Evolutionary conservation across 1,140 invertebrate genomes (phyloP).

Genomic region (Patella vulgata): DNA sequence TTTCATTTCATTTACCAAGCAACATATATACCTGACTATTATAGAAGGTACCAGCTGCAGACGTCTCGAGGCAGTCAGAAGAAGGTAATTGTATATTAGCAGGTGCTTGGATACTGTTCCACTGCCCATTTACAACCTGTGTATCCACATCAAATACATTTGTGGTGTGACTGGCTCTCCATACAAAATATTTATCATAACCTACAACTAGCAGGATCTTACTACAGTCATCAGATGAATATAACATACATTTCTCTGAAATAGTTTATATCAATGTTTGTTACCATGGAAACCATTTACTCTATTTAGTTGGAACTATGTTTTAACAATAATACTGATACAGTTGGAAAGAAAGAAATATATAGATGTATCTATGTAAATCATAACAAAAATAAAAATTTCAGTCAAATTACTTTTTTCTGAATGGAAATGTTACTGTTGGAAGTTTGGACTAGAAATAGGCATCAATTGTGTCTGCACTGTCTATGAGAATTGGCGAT

Average conservation of each 20-base stretch:
- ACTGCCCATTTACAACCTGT: conserved; percentile 49
- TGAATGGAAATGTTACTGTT: too few relatives aligned
- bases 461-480: too few relatives aligned
- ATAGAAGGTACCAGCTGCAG: conserved; percentile 49
- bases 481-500: too few relatives aligned
- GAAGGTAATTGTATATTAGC: conserved; percentile 42
- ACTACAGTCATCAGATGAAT: conserved; percentile 51
- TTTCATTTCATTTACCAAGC: too few relatives aligned
- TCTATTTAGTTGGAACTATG: neutral
- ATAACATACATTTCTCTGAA: conserved; percentile 41
- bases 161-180: conserved; percentile 48
- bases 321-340: neutral
- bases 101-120: conserved; percentile 49
- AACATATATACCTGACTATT: conserved; percentile 44
- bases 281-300: neutral
- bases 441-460: too few relatives aligned
- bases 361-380: too few relatives aligned
- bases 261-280: neutral
- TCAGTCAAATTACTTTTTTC: too few relatives aligned
- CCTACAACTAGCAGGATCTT: conserved; percentile 51
- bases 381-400: too few relatives aligned
- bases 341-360: too few relatives aligned
- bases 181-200: conserved; percentile 48
- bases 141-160: conserved; percentile 30
- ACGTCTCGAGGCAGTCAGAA: conserved; percentile 39